Conservation (phyloP, 2,797 vertebrate genomes). For the Todus mexicanus region DNA sequence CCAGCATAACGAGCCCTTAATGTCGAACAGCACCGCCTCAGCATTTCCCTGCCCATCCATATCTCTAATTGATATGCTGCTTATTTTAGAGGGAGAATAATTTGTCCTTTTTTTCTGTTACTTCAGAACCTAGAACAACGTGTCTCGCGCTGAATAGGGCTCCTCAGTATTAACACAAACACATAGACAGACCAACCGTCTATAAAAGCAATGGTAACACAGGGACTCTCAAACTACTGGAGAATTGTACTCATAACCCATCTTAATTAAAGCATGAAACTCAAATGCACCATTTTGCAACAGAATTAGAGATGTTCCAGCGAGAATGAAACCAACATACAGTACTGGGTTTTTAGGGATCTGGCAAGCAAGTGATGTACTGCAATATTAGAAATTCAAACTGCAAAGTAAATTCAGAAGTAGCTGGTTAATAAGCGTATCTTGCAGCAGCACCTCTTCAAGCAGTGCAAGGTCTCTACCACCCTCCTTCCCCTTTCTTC, state of each 20-base stretch:
- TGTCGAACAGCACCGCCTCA: not conserved
- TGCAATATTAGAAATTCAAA: not conserved
- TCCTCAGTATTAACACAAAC: not conserved
- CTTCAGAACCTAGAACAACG: not conserved
- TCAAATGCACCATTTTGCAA: not conserved
- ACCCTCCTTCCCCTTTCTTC: not conserved
- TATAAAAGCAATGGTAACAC: not conserved
- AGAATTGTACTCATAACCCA: not conserved
- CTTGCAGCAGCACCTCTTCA: not conserved
- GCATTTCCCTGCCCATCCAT: not conserved
- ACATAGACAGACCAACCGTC: accelerated
- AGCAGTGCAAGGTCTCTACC: not conserved
- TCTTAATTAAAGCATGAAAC: not conserved
- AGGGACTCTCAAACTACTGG: not conserved
- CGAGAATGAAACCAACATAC: not conserved
- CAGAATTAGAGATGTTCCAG: not conserved
- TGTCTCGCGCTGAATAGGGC: not conserved
- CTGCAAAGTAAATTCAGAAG: not conserved
- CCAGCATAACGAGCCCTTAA: not conserved
- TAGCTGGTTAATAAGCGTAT: not conserved
- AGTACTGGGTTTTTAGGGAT: not conserved
- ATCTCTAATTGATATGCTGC: not conserved
- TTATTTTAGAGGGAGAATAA: not conserved
- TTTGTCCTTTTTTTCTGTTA: not conserved
- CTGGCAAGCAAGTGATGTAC: not conserved